Evolutionary conservation across 2,888 invertebrate genomes (phyloP).

Genomic region (Julus scandinavius): DNA sequence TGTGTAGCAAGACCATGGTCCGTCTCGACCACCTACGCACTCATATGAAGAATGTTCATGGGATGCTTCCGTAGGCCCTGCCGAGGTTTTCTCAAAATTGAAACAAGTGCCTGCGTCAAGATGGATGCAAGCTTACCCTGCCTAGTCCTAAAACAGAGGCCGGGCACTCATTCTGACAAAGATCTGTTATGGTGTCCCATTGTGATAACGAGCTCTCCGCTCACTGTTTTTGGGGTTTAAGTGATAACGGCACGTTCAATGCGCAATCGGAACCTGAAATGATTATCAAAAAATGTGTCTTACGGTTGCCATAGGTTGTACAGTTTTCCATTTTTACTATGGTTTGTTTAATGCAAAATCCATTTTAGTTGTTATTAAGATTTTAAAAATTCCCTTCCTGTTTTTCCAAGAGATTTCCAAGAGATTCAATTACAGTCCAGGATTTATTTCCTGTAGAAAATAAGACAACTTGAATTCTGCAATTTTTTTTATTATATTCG

Average conservation of each 20-base stretch:
- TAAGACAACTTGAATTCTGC: background rate
- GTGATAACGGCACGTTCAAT: background rate
- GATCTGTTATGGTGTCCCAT: background rate
- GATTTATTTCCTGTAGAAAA: background rate
- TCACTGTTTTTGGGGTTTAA: background rate
- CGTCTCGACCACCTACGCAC: conserved; percentile 57
- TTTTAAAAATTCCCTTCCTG: background rate
- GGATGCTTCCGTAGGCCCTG: conserved; percentile 37
- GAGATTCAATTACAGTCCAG: background rate
- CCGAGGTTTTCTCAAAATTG: background rate
- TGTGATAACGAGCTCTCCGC: background rate
- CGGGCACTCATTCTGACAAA: background rate
- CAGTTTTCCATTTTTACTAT: background rate
- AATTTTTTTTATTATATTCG: background rate
- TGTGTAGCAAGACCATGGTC: conserved; percentile 57
- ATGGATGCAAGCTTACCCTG: conserved; percentile 22
- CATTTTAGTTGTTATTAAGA: background rate
- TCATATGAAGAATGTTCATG: conserved; percentile 57
- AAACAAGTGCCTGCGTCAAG: conserved; percentile 10
- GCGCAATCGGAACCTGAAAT: background rate
- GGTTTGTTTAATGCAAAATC: background rate
- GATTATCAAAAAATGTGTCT: background rate
- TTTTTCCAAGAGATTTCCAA: background rate
- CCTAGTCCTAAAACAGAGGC: conserved; percentile 4
- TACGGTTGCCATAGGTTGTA: background rate